Base-by-base conservation (phyloP, 1,140 invertebrate species). In the Apocrypta bakeri region DNA sequence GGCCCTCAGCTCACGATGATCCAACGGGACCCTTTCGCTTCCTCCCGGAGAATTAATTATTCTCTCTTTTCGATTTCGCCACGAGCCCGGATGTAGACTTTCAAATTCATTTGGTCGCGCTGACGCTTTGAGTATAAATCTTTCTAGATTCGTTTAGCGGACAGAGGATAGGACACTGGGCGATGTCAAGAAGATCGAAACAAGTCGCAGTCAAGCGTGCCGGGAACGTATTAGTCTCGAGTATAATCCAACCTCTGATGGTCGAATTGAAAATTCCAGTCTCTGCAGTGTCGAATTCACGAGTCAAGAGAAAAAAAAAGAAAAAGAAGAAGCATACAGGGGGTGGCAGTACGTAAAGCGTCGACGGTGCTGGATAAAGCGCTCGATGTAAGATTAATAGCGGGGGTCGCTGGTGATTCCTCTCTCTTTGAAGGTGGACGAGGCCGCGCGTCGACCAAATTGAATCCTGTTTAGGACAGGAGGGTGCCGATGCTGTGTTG, bases 331-430 rank as follows among this genome's bases (percentile, higher is more conserved):
- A 27, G 66, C 84, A 83, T 17, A 42, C 1, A 37, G 37, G 79
- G 40, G n/a, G 80, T 48, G 27, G 68, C 33, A 78, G 79, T 76
- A 73, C 27, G 64, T 68, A 83, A 82, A 86, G 82, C 29, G 42
- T 37, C 37, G 73, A 77, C 66, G 80, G 66, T 24, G 82, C 75
- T 56, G 85, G 84, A 91, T 92, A 92, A 92, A 92, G 87, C 90
- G 90, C 88, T 88, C 91, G 90, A 92, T 92, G 91, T 91, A 92
- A 92, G 91, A 92, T 92, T 92, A 92, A 92, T 92, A 91, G 90
- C 88, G 85, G 86, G 90, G 85, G 66, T 7, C 86, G 87, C 90
- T 90, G 90, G 90, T 90, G 90, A 91, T 92, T 91, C 89, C 25
- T 75, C 88, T 37, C 33, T 91, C 90, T 92, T 92, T 92, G 90